A percentile compares a stretch with the other conserved stretches of the same genome.
phyloP scores from a whole-genome alignment of 2,888 invertebrate genomes.

The Margaritifera margaritifera region DNA sequence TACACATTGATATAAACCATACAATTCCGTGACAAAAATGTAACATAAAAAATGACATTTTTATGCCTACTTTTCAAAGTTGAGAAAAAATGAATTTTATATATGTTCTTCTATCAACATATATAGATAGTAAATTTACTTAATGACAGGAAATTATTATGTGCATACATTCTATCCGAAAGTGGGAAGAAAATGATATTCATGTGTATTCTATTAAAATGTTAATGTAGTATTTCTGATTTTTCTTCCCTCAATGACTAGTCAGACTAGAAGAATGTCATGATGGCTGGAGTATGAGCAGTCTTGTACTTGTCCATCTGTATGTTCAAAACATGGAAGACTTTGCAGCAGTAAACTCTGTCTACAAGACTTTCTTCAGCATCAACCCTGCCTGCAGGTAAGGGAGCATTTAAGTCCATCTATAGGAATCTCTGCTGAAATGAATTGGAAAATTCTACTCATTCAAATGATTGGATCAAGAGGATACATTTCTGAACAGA shows the following conservation, averaged over 20 bases:
- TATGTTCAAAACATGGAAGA: slow-evolving; percentile 88
- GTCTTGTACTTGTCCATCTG: slow-evolving; percentile 87
- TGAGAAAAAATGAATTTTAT: too few relatives aligned
- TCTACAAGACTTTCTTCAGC: slow-evolving; percentile 83
- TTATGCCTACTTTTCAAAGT: too few relatives aligned
- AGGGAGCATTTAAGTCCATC: neutral
- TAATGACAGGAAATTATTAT: neutral
- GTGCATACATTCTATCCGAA: too few relatives aligned
- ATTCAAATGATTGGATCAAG: too few relatives aligned
- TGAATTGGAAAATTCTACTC: too few relatives aligned
- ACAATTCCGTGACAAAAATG: too few relatives aligned
- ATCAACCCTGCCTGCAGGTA: slow-evolving; percentile 81
- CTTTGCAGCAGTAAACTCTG: slow-evolving; percentile 84
- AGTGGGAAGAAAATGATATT: too few relatives aligned
- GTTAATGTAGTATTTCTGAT: neutral
- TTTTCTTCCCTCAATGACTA: slow-evolving; percentile 8
- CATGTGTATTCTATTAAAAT: neutral
- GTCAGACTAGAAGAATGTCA: slow-evolving; percentile 10
- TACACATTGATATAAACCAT: too few relatives aligned
- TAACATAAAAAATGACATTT: too few relatives aligned
- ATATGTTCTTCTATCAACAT: too few relatives aligned
- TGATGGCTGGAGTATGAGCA: slow-evolving; percentile 65
- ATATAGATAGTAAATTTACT: neutral
- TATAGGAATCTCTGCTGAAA: too few relatives aligned
- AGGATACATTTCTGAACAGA: too few relatives aligned